Conservation (phyloP, 2,797 vertebrate genomes). For the Pseudochromis fuscus region DNA sequence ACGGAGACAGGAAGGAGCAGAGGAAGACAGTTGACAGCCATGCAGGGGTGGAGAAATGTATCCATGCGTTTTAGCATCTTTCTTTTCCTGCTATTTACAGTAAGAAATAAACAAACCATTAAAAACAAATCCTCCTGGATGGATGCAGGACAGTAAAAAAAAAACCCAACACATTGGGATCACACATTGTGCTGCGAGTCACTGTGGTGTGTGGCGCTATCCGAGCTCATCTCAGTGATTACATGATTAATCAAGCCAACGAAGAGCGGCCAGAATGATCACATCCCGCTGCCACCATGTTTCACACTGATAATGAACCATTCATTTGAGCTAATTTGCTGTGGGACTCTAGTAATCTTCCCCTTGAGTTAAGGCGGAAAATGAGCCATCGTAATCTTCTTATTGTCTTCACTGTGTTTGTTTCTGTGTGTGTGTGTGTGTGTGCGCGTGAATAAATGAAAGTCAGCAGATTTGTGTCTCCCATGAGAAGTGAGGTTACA, state of each 20-base stretch:
- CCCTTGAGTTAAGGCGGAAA: constrained; percentile 75
- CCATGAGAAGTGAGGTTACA: constrained; percentile 27
- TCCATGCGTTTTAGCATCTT: not conserved
- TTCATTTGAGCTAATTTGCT: constrained; percentile 76
- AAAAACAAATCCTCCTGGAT: constrained; percentile 23
- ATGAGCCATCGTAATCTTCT: constrained; percentile 73
- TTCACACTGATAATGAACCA: constrained; percentile 73
- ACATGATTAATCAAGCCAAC: constrained; percentile 68
- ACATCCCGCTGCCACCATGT: constrained; percentile 63
- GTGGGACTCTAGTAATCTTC: constrained; percentile 74
- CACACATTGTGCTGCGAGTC: not conserved
- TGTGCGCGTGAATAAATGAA: constrained; percentile 20
- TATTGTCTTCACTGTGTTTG: constrained; percentile 53
- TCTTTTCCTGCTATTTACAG: constrained; percentile 25
- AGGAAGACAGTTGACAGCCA: constrained; percentile 47
- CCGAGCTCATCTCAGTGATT: constrained; percentile 53
- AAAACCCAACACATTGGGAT: constrained; percentile 24
- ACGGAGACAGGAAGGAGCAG: constrained; percentile 21
- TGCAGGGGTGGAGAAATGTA: constrained; percentile 20
- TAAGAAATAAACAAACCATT: constrained; percentile 42
- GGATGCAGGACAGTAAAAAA: constrained; percentile 14
- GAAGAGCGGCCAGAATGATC: constrained; percentile 58
- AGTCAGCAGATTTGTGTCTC: constrained; percentile 52
- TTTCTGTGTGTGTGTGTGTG: constrained; percentile 19
- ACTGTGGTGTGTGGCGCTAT: constrained; percentile 12